Evolutionary conservation across 2,113 vertebrate species (phyloP).

Genomic region (Ophthalmotilapia sp.): DNA sequence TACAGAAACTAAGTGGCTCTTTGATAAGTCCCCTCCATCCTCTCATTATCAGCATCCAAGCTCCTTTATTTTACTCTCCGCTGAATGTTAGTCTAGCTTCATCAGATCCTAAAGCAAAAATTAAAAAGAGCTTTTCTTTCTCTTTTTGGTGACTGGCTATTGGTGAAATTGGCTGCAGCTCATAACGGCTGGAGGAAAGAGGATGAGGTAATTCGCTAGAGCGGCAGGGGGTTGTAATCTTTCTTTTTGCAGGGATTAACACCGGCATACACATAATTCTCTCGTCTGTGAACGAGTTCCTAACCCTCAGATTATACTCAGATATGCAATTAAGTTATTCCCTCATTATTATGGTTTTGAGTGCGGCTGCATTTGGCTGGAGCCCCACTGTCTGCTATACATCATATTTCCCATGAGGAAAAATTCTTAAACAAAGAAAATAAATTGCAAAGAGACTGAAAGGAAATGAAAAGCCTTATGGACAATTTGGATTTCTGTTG

Average conservation of each 20-base stretch:
- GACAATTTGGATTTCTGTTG: constrained; percentile 1
- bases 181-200: not conserved
- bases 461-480: not conserved
- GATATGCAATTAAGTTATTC: constrained; percentile 6
- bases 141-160: not conserved
- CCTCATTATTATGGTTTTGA: constrained; percentile 8
- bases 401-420: not conserved
- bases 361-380: not conserved
- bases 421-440: constrained; percentile 3
- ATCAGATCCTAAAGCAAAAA: not conserved
- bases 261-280: not conserved
- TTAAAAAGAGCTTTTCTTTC: not conserved
- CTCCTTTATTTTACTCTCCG: not conserved
- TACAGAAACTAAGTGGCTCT: not conserved
- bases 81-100: not conserved
- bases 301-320: not conserved
- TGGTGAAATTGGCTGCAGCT: not conserved
- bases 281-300: not conserved
- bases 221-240: not conserved
- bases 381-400: constrained; percentile 5
- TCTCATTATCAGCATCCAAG: not conserved
- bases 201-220: not conserved
- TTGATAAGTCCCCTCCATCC: not conserved
- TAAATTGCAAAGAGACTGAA: not conserved
- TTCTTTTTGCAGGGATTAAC: not conserved